phyloP scores from a whole-genome alignment of 2,888 invertebrate genomes.

The Drosophila hamatofila region DNA sequence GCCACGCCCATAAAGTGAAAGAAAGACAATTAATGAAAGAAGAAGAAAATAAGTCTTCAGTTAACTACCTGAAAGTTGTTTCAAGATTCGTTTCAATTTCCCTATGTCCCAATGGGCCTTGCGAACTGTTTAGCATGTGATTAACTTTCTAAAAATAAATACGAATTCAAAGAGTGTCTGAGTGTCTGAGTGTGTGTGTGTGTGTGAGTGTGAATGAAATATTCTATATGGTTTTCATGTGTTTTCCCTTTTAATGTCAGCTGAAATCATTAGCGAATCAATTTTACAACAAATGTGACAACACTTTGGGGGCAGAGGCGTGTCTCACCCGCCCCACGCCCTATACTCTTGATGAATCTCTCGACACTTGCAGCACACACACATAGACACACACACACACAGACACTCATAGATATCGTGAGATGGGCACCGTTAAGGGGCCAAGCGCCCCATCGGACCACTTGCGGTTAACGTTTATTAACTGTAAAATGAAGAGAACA shows the following conservation, averaged over 20 bases:
- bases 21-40: slow-evolving; percentile 4
- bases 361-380: slow-evolving; percentile 43
- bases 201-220: neutral
- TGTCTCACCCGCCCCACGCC: neutral
- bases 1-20: slow-evolving; percentile 15
- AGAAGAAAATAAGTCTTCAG: neutral
- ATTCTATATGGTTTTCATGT: neutral
- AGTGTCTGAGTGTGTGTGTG: neutral
- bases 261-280: slow-evolving; percentile 68
- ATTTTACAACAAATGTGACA: slow-evolving; percentile 70
- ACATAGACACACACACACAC: neutral
- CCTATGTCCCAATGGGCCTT: slow-evolving; percentile 26
- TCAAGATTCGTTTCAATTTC: slow-evolving; percentile 2
- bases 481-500: slow-evolving; percentile 53
- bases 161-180: neutral
- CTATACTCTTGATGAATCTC: slow-evolving; percentile 13
- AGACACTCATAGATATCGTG: neutral
- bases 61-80: slow-evolving; percentile 18
- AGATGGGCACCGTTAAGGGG: slow-evolving; percentile 26
- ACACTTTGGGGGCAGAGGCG: slow-evolving; percentile 27
- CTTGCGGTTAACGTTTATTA: slow-evolving; percentile 69
- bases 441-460: slow-evolving; percentile 25
- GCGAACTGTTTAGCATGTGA: slow-evolving; percentile 49
- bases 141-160: slow-evolving; percentile 57
- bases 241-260: slow-evolving; percentile 51